Conservation (phyloP, 2,113 vertebrate genomes). For the Oncorhynchus mykiss region DNA sequence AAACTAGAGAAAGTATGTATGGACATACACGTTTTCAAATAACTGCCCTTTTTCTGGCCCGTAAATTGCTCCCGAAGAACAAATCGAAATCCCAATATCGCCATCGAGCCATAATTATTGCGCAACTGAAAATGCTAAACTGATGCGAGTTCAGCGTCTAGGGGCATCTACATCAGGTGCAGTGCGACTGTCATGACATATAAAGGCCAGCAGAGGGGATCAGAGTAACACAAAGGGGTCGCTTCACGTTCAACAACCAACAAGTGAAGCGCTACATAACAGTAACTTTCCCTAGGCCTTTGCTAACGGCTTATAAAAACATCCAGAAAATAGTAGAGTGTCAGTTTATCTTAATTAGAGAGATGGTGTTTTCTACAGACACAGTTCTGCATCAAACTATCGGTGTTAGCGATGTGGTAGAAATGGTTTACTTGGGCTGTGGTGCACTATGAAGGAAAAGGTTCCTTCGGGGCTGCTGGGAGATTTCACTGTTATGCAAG, state of each 20-base stretch:
- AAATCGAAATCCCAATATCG: too few relatives aligned
- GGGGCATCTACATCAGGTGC: too few relatives aligned
- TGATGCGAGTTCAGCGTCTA: too few relatives aligned
- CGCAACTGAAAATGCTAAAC: too few relatives aligned
- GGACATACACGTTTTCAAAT: too few relatives aligned
- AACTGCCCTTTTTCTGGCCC: too few relatives aligned
- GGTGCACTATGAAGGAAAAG: background rate
- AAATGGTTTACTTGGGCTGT: background rate
- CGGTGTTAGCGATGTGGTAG: background rate
- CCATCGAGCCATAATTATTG: too few relatives aligned
- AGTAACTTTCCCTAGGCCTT: background rate
- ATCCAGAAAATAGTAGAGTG: background rate
- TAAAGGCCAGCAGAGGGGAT: background rate
- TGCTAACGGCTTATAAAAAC: background rate
- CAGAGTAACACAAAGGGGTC: background rate
- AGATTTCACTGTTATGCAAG: conserved; percentile 3
- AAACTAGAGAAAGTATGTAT: too few relatives aligned
- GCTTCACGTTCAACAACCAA: background rate
- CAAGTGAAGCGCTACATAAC: background rate
- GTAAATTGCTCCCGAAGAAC: too few relatives aligned
- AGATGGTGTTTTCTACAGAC: background rate
- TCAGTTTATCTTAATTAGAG: background rate
- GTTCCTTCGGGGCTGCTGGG: background rate
- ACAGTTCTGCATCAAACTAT: background rate
- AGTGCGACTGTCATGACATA: background rate